A percentile compares a stretch with the other conserved stretches of the same genome.
phyloP scores from a whole-genome alignment of 1,140 invertebrate genomes.

The Oscheius sp. region DNA sequence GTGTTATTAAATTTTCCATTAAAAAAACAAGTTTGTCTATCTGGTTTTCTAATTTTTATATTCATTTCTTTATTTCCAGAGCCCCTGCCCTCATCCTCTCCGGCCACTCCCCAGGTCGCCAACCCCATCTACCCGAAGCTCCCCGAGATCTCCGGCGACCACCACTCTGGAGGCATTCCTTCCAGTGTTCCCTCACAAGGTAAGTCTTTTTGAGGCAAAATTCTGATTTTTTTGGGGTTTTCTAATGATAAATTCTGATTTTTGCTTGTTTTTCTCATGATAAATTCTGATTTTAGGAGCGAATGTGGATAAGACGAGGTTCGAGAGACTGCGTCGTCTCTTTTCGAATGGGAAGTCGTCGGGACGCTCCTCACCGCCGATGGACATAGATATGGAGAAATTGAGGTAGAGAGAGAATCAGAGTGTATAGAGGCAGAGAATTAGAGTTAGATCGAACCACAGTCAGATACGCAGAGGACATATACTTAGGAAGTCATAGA shows the following conservation, averaged over 20 bases:
- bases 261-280: background rate
- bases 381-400: constrained; percentile 51
- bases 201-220: background rate
- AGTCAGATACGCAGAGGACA: too few relatives aligned
- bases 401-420: too few relatives aligned
- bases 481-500: too few relatives aligned
- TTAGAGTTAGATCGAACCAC: too few relatives aligned
- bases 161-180: background rate
- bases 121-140: constrained; percentile 34
- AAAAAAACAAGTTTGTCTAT: background rate
- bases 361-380: constrained; percentile 25
- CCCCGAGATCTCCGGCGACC: constrained; percentile 29
- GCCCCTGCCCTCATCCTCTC: constrained; percentile 17
- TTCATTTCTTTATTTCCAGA: constrained; percentile 19
- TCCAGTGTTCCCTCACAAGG: constrained; percentile 1
- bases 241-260: background rate
- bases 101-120: constrained; percentile 9
- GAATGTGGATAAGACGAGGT: constrained; percentile 25
- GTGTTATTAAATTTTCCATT: too few relatives aligned
- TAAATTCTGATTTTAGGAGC: background rate
- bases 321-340: constrained; percentile 24
- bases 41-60: background rate
- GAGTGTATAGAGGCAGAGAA: too few relatives aligned
- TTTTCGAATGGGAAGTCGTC: constrained; percentile 31
- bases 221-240: background rate